These are phyloP conservation scores for Passerina amoena DNA, from an alignment of 2,113 vertebrate species.

Conservation along the genomic window DNA sequence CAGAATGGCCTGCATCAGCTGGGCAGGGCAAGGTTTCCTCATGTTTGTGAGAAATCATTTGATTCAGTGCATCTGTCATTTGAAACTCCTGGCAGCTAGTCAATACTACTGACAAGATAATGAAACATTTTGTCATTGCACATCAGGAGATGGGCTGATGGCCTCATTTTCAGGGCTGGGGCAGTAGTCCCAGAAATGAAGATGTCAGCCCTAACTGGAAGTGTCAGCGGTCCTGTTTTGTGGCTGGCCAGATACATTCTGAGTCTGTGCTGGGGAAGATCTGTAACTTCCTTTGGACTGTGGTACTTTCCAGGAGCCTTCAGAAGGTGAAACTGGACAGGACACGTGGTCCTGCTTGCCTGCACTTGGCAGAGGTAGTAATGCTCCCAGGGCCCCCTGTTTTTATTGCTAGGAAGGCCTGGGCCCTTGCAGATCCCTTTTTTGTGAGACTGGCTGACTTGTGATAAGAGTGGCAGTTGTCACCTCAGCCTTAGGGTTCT, in stretches of 20 bases:
- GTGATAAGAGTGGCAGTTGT: background rate
- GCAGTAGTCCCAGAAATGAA: background rate
- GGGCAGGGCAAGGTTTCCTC: background rate
- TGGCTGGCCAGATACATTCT: background rate
- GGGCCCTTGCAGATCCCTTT: background rate
- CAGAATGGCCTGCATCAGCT: background rate
- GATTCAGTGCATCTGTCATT: background rate
- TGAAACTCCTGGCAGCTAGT: background rate
- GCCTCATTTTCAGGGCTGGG: background rate
- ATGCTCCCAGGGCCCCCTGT: background rate
- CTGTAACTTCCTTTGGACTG: rapidly evolving
- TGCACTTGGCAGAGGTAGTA: background rate
- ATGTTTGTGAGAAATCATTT: background rate
- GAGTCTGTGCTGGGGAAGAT: background rate
- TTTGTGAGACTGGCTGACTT: background rate
- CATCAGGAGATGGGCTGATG: background rate
- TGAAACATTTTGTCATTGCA: background rate
- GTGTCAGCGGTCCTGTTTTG: background rate
- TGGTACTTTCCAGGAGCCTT: background rate
- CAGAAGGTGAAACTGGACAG: background rate
- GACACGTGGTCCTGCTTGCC: background rate
- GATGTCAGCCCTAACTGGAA: background rate
- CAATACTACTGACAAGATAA: background rate
- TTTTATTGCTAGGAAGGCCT: background rate
- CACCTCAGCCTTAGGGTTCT: background rate